Evolutionary conservation across 1,140 invertebrate genomes (phyloP).

Genomic region (Leptinotarsa defecta): DNA sequence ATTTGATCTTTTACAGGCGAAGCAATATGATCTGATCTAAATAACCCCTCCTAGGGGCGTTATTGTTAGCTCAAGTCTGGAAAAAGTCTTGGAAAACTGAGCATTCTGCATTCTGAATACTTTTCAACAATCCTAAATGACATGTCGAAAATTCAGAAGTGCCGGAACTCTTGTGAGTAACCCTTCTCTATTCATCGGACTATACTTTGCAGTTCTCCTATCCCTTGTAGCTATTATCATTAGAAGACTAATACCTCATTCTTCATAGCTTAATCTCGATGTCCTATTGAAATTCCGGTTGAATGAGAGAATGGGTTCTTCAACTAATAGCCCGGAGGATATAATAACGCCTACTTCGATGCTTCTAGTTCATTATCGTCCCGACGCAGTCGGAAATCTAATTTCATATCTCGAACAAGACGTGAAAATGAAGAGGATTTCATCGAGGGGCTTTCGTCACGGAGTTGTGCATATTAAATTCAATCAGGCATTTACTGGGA

Average conservation of each 20-base stretch:
- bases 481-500: not conserved
- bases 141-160: no score
- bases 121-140: no score
- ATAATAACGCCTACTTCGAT: constrained; percentile 18
- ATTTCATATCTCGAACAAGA: constrained; percentile 3
- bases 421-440: not conserved
- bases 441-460: not conserved
- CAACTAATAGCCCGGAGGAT: constrained; percentile 3
- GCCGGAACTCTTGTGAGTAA: no score
- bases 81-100: no score
- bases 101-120: no score
- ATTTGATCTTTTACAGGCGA: no score
- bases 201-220: no score
- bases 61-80: no score
- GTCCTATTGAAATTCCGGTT: not conserved
- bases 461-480: not conserved
- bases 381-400: not conserved
- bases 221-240: not conserved
- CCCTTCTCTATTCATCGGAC: no score
- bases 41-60: no score
- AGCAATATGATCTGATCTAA: no score
- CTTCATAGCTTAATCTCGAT: not conserved
- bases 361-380: not conserved
- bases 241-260: not conserved
- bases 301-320: not conserved